A percentile compares a stretch with the other conserved stretches of the same genome.
Evolutionary conservation across 1,140 invertebrate species (phyloP).

Genomic region (Achatina immaculata): DNA sequence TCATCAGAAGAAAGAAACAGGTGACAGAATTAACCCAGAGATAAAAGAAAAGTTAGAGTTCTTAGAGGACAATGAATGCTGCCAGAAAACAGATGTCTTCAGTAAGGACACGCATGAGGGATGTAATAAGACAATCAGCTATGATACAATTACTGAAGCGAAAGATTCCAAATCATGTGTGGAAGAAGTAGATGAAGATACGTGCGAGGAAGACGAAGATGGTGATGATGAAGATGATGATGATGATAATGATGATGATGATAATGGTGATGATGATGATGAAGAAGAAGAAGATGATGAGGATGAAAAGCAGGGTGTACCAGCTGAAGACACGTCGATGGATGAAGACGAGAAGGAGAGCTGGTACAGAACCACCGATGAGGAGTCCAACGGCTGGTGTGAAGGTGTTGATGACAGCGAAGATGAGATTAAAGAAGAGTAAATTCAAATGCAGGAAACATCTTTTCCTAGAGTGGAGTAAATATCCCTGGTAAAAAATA

Average conservation of each 20-base stretch:
- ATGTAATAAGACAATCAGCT: no score
- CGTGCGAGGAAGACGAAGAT: background rate
- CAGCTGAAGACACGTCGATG: background rate
- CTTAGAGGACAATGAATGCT: no score
- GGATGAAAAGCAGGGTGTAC: background rate
- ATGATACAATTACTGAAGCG: background rate
- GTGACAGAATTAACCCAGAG: no score
- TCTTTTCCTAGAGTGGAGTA: no score
- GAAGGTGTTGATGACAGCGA: background rate
- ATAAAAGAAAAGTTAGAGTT: no score
- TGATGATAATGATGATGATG: background rate
- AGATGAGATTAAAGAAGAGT: background rate
- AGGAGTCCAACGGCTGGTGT: background rate
- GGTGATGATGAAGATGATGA: background rate
- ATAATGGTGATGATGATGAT: background rate
- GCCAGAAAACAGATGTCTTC: background rate
- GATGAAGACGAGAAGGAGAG: background rate
- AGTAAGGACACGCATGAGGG: background rate
- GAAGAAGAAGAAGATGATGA: background rate
- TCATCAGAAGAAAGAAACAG: background rate
- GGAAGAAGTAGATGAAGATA: background rate
- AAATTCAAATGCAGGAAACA: background rate
- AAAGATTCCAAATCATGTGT: background rate
- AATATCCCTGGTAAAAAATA: no score
- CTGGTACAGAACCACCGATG: slow-evolving; percentile 3